Evolutionary conservation across 2,888 invertebrate species (phyloP), one percentile per base, ranked within the genome.

Genomic region (Chesias legatella): DNA sequence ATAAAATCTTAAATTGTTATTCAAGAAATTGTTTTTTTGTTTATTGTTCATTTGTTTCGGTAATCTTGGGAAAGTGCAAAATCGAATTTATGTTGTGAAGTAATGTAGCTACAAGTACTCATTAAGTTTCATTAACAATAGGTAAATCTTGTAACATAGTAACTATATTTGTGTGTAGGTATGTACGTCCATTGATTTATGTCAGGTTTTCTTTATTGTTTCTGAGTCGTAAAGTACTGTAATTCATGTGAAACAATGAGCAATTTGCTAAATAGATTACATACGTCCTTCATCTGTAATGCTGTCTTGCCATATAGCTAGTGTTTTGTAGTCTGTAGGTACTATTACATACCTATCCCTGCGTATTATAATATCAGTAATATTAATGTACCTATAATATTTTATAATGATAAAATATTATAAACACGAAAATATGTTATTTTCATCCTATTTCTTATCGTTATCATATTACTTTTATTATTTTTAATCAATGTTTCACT

Each of bases 251-350:
- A 77, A 81, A 88, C 86, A 88, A 88, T 85, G 79, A 84, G 83
- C 85, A 79, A 85, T 88, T 85, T 79, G 71, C 78, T 79, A 79
- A 82, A 84, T 81, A 83, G 75, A 85, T 84, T 80, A 82, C 72
- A 75, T 77, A 80, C 79, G 82, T 82, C 82, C 82, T 83, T 81
- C 85, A 83, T 81, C 76, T 69, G 72, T 82, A 79, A 76, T 79
- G 80, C 79, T 82, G 83, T 86, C 86, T 88, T 88, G 88, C 88
- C 88, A 88, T 85, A 81, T 72, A 73, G 68, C 78, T 83, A 83
- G 83, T 77, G 67, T 80, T 78, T 74, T 69, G 71, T 81, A 81
- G 79, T 67, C 67, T 73, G 63, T 74, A 78, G 73, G 74, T 80
- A 77, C 73, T 65, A 54, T 56, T 64, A 58, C 44, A 63, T 77